Evolutionary conservation across 2,113 vertebrate species (phyloP).

Genomic region (Oncorhynchus tshawytscha): DNA sequence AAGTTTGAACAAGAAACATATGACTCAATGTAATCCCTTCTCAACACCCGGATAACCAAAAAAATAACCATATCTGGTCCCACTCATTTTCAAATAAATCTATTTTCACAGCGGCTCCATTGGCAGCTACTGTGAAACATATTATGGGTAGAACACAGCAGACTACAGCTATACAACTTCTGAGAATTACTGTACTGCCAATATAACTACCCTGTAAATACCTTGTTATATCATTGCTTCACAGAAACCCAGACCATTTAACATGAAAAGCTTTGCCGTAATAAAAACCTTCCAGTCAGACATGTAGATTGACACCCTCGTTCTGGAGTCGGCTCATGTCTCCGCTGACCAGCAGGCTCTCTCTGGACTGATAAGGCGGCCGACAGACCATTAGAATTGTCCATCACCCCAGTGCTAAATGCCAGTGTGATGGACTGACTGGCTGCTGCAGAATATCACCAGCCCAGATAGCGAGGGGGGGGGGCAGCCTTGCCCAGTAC

Average conservation of each 20-base stretch:
- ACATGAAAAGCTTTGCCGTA: neutral
- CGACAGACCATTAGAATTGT: conserved; percentile 62
- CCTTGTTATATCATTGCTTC: neutral
- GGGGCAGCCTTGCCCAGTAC: too few species aligned
- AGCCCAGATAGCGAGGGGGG: conserved; percentile 30
- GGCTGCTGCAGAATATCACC: conserved; percentile 50
- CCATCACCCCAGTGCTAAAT: conserved; percentile 60
- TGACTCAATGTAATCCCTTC: neutral
- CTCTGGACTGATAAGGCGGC: conserved; percentile 51
- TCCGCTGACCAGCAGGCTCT: conserved; percentile 50
- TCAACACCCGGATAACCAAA: too few species aligned
- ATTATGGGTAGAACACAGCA: too few species aligned
- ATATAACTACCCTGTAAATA: too few species aligned
- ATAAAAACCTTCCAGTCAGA: conserved; percentile 27
- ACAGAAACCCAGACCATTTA: neutral
- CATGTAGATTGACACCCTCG: conserved; percentile 42
- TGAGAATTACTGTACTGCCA: too few species aligned
- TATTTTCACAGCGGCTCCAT: too few species aligned
- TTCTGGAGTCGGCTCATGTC: conserved; percentile 16
- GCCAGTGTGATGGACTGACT: conserved; percentile 47
- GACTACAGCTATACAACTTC: too few species aligned
- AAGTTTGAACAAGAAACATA: neutral
- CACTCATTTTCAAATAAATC: too few species aligned
- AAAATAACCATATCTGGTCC: too few species aligned
- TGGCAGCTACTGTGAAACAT: too few species aligned